Evolutionary conservation across 2,888 invertebrate genomes (phyloP).

Genomic region (Tenthredo livida): DNA sequence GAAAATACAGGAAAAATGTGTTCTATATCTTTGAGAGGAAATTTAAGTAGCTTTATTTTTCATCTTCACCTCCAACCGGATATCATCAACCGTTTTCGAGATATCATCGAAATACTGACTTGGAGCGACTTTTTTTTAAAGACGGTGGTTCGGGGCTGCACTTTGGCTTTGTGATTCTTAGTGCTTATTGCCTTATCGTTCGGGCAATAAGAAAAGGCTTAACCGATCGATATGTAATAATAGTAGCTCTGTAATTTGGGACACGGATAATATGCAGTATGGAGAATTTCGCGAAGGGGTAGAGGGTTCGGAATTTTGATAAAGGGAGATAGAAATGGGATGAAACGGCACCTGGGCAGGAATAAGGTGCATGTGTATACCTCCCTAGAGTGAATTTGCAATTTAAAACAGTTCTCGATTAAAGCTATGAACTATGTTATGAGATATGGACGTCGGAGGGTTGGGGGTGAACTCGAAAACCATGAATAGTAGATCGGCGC

Average conservation of each 20-base stretch:
- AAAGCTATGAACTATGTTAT: slow-evolving; percentile 59
- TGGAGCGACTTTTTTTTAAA: no score
- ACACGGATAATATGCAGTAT: neutral
- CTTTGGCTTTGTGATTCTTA: neutral
- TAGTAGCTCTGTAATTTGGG: neutral
- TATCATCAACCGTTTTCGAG: neutral
- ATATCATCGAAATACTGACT: neutral
- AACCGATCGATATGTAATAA: neutral
- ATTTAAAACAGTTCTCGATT: slow-evolving; percentile 66
- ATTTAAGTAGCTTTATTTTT: neutral
- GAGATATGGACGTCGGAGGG: neutral
- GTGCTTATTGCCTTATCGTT: neutral
- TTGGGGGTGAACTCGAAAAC: neutral
- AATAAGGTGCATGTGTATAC: neutral
- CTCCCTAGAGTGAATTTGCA: slow-evolving; percentile 59
- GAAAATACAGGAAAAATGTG: neutral
- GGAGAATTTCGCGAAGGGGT: neutral
- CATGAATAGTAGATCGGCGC: slow-evolving; percentile 6
- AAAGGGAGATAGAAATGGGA: neutral
- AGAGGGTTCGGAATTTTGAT: neutral
- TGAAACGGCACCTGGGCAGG: slow-evolving; percentile 7
- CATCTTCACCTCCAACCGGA: neutral
- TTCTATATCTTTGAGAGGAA: neutral
- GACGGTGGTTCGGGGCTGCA: no score
- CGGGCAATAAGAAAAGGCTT: neutral